A percentile compares a stretch with the other conserved stretches of the same genome.
These are phyloP conservation scores for Etheostoma perlongum DNA, from an alignment of 2,797 vertebrate species.

Conservation along the genomic window DNA sequence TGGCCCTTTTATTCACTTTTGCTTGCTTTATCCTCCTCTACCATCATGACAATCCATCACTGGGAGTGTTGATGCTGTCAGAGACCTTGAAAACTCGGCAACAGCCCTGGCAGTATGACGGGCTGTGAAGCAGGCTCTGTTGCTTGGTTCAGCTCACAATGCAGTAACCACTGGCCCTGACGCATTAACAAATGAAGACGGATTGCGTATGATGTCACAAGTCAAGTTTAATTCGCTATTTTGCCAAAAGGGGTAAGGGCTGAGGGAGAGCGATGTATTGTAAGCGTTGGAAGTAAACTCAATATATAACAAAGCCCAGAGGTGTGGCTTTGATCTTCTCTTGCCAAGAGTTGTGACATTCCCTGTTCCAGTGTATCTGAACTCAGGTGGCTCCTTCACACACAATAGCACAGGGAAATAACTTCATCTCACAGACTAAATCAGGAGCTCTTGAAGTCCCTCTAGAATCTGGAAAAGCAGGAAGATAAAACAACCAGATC, in stretches of 20 bases:
- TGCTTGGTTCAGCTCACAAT: conserved; percentile 70
- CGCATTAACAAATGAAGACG: conserved; percentile 79
- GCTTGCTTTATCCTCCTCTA: conserved; percentile 42
- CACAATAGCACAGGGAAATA: conserved; percentile 55
- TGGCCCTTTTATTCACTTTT: background rate
- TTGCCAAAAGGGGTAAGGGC: conserved; percentile 52
- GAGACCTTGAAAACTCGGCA: conserved; percentile 69
- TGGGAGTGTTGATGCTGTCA: conserved; percentile 44
- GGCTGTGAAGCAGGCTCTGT: conserved; percentile 59
- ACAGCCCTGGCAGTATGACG: conserved; percentile 57
- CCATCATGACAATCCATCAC: conserved; percentile 49
- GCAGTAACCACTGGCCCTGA: conserved; percentile 63
- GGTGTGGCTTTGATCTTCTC: conserved; percentile 77
- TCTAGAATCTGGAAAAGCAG: conserved; percentile 41
- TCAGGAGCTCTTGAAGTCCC: conserved; percentile 58
- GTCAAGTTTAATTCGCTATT: conserved; percentile 71
- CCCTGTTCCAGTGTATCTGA: conserved; percentile 25
- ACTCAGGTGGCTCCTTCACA: conserved; percentile 54
- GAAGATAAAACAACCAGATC: conserved; percentile 60
- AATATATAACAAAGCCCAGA: conserved; percentile 72
- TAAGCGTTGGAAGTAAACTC: conserved; percentile 59
- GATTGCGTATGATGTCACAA: conserved; percentile 77
- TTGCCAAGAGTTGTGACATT: conserved; percentile 44
- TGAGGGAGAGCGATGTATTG: conserved; percentile 50
- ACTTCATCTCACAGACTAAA: conserved; percentile 54